Conservation (phyloP, 2,797 vertebrate species). For the Tachyglossus aculeatus region DNA sequence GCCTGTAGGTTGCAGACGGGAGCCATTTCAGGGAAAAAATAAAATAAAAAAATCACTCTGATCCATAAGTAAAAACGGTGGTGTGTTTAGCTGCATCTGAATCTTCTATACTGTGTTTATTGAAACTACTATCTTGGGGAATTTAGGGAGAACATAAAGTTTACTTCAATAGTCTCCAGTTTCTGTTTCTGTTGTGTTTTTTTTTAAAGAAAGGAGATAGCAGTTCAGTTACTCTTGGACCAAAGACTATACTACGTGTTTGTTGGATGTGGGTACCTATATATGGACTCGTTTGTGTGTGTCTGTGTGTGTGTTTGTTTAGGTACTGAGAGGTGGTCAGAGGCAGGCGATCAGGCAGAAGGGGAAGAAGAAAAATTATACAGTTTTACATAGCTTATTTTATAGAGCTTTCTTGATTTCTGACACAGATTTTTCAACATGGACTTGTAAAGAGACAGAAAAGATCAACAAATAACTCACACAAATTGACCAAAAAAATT, state of each 20-base stretch:
- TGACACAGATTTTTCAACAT: conserved; percentile 20
- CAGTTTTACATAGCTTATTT: conserved; percentile 4
- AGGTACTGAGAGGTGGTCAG: not conserved
- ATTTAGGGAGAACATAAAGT: conserved; percentile 57
- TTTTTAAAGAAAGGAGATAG: conserved; percentile 48
- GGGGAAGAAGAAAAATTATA: conserved; percentile 17
- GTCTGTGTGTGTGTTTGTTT: conserved; percentile 4
- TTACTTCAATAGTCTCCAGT: conserved; percentile 55
- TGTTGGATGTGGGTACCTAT: not conserved
- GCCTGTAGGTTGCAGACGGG: conserved; percentile 32
- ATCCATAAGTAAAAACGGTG: conserved; percentile 53
- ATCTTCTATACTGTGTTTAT: conserved; percentile 51
- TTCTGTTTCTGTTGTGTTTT: too few relatives aligned
- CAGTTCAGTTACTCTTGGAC: conserved; percentile 33
- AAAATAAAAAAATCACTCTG: conserved; percentile 59
- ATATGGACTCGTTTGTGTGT: rapidly evolving
- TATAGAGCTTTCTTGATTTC: conserved; percentile 25
- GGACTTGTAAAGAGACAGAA: conserved; percentile 6
- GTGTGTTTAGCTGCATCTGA: conserved; percentile 41
- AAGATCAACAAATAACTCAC: conserved; percentile 27
- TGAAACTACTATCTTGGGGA: conserved; percentile 54
- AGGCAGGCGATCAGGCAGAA: not conserved
- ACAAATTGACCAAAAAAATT: conserved; percentile 12
- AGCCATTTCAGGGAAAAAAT: conserved; percentile 60
- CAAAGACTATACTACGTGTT: too few relatives aligned